These are phyloP conservation scores for Gymnocephalus cernua DNA, from an alignment of 2,113 vertebrate species.

Conservation along the genomic window DNA sequence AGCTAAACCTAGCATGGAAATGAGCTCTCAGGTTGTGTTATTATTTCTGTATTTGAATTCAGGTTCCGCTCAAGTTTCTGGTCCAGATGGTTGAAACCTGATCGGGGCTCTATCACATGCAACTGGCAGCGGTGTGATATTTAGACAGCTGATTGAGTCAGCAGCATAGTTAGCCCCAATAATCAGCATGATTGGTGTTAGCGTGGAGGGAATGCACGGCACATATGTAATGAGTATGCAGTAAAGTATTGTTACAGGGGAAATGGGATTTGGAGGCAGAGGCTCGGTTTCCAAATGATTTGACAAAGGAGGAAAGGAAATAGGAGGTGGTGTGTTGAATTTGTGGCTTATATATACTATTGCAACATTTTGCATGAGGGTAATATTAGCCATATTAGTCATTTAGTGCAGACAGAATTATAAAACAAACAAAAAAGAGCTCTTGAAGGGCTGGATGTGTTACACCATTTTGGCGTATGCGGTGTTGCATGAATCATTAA, in stretches of 20 bases:
- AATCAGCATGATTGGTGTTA: slow-evolving; percentile 75
- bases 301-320: slow-evolving; percentile 61
- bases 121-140: slow-evolving; percentile 68
- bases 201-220: slow-evolving; percentile 44
- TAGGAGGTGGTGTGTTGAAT: slow-evolving; percentile 37
- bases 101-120: slow-evolving; percentile 66
- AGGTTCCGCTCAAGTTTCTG: slow-evolving; percentile 54
- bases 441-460: neutral
- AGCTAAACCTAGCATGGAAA: slow-evolving; percentile 43
- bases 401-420: slow-evolving; percentile 7
- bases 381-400: neutral
- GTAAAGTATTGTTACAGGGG: slow-evolving; percentile 39
- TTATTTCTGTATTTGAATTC: slow-evolving; percentile 65
- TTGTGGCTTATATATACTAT: slow-evolving; percentile 8
- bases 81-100: slow-evolving; percentile 76
- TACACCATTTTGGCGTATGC: neutral
- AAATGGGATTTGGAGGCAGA: slow-evolving; percentile 35
- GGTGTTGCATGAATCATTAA: neutral
- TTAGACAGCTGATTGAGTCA: slow-evolving; percentile 80
- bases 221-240: slow-evolving; percentile 45
- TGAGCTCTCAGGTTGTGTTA: slow-evolving; percentile 59
- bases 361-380: slow-evolving; percentile 11
- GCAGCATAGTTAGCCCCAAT: slow-evolving; percentile 52
- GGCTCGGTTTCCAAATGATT: slow-evolving; percentile 41
- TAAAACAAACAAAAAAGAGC: neutral